phyloP scores from a whole-genome alignment of 23 tunicate species.

The Diplosoma virens region DNA sequence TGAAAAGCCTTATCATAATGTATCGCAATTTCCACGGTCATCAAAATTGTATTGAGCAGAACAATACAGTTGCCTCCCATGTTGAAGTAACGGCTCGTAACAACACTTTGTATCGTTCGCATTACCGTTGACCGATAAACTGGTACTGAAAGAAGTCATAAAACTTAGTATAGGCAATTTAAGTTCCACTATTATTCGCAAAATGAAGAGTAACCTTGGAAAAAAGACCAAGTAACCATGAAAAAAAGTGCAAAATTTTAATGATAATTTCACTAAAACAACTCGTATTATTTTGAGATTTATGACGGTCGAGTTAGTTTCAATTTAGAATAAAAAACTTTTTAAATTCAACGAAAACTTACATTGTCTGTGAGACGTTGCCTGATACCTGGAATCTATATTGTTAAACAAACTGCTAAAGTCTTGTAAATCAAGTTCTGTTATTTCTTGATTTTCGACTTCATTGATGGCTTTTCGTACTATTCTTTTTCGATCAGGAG shows the following conservation, averaged over 20 bases:
- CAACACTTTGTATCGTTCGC: conserved; percentile 37
- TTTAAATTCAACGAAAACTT: too few relatives aligned
- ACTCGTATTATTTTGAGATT: too few relatives aligned
- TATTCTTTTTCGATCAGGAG: conserved; percentile 37
- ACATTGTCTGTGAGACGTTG: not conserved
- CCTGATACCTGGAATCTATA: conserved; percentile 17
- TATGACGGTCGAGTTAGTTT: too few relatives aligned
- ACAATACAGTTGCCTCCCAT: conserved; percentile 73
- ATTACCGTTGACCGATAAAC: conserved; percentile 15
- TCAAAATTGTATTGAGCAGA: conserved; percentile 70
- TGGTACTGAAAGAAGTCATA: conserved; percentile 51
- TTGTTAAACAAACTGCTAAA: conserved; percentile 45
- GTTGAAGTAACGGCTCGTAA: conserved; percentile 49
- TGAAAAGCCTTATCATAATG: conserved; percentile 85
- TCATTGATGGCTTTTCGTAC: not conserved
- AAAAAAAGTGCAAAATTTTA: not conserved
- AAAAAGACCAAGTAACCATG: not conserved
- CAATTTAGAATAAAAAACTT: too few relatives aligned
- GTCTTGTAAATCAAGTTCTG: not conserved
- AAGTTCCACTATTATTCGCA: too few relatives aligned
- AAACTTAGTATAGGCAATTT: too few relatives aligned
- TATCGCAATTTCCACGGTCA: conserved; percentile 90
- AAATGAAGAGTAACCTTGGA: too few relatives aligned
- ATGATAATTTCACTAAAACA: too few relatives aligned
- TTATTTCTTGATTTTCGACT: not conserved